Conservation (phyloP, 2,113 vertebrate genomes). For the Nipponia nippon region DNA sequence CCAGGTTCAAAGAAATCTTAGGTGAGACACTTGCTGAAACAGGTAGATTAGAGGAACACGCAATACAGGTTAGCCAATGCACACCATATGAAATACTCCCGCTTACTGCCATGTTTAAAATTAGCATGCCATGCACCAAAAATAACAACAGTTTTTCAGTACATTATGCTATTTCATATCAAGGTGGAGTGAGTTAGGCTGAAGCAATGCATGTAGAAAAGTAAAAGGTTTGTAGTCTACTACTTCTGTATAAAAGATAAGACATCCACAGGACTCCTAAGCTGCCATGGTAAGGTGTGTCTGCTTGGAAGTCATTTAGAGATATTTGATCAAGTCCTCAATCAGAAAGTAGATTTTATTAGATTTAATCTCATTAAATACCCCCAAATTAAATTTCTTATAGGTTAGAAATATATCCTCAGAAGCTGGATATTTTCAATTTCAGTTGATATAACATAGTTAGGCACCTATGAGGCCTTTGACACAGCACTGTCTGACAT, state of each 20-base stretch:
- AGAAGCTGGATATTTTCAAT: neutral
- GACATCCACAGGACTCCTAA: neutral
- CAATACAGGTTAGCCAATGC: neutral
- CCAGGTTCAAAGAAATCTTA: constrained; percentile 35
- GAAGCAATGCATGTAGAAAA: neutral
- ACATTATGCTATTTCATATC: neutral
- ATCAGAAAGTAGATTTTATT: neutral
- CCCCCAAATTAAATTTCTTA: neutral
- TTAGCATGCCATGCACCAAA: neutral
- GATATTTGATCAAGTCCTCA: neutral
- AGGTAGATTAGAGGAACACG: neutral
- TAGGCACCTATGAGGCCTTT: neutral
- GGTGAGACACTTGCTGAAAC: constrained; percentile 32
- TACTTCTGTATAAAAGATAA: neutral
- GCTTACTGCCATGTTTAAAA: neutral
- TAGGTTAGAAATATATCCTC: neutral
- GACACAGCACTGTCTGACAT: neutral
- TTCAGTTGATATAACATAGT: neutral
- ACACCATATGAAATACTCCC: neutral
- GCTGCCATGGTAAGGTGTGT: neutral
- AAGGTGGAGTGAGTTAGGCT: neutral
- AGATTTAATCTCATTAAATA: neutral
- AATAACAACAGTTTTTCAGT: neutral
- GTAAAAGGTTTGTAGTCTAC: neutral
- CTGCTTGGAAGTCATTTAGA: neutral